A percentile compares a stretch with the other conserved stretches of the same genome.
Conservation (phyloP, 2,797 vertebrate species). For the Sarcoramphus papa region DNA sequence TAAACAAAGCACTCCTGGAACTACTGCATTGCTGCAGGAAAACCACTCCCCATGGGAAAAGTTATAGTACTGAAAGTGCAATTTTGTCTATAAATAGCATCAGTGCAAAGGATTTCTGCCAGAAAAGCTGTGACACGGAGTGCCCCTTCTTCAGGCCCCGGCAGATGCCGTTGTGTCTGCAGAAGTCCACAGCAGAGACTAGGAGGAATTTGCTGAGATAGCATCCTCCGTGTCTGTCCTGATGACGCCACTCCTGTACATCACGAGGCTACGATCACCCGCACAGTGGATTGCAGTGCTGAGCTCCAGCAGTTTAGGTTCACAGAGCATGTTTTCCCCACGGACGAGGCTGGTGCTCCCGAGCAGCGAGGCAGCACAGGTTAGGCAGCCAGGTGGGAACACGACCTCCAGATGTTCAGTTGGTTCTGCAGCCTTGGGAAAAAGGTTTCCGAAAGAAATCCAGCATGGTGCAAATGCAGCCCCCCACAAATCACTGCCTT, state of each 20-base stretch:
- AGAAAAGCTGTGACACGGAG: background rate
- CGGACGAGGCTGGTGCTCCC: background rate
- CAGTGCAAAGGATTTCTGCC: background rate
- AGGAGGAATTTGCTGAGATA: slow-evolving; percentile 51
- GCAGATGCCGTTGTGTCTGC: background rate
- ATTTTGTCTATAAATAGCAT: slow-evolving; percentile 14
- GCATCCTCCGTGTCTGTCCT: background rate
- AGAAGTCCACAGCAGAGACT: background rate
- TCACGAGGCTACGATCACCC: background rate
- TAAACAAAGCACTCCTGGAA: background rate
- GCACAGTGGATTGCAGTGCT: fast-evolving
- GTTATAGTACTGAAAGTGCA: background rate
- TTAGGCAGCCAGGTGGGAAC: background rate
- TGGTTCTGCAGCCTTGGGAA: background rate
- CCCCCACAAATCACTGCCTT: background rate
- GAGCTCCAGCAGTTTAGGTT: background rate
- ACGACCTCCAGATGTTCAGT: background rate
- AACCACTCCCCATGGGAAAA: background rate
- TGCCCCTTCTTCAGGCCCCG: background rate
- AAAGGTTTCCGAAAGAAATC: background rate
- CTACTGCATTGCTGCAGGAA: slow-evolving; percentile 5
- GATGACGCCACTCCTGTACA: background rate
- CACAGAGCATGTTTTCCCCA: background rate
- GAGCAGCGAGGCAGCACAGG: background rate
- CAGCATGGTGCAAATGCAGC: background rate